Evolutionary conservation across 2,113 vertebrate genomes (phyloP), one percentile per base, ranked within the genome.

Genomic region (Phainopepla nitens): DNA sequence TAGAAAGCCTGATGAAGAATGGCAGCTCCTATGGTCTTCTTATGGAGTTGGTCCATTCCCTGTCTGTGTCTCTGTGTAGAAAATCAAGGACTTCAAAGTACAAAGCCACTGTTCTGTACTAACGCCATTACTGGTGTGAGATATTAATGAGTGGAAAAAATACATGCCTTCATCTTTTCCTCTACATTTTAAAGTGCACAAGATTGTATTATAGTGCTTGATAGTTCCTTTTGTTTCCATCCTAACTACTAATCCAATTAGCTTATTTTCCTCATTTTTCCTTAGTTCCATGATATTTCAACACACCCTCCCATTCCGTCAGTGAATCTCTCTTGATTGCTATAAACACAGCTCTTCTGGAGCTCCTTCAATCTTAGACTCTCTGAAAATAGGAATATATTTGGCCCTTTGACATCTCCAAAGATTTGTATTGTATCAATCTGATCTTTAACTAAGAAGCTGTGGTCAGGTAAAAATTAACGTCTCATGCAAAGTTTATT

Each of bases 131-230:
- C 28, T 5, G 2, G 20, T 23, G 42, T 45, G 18, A 77, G 68
- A 65, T 49, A 49, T 0, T 15, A 60, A 44, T 22, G 13, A 58
- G 18, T 28, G 22, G 20, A 69, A 92, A 56, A 86, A 69, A 72
- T 23, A 28, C 0, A 7, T 58, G 19, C 29, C 29, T 44, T 60
- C 29, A 16, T 47, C 9, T 27, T 42, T 21, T 1, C 3, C 23
- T 23, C 18, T 29, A 5, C 5, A 12, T n/a, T 76, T 76, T 28
- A 9, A 90, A 76, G 44, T 33, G 7, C 23, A 16, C 29, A 79
- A 68, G 24, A 60, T 17, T 58, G 21, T 13, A 29, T 60, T 68
- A 66, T 60, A 53, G 10, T 24, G 60, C 62, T 64, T 51, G 19
- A 24, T 31, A 69, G 51, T 50, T 65, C 25, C 31, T 75, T 78